Conservation (phyloP, 2,888 invertebrate species). For the Polyommatus icarus region DNA sequence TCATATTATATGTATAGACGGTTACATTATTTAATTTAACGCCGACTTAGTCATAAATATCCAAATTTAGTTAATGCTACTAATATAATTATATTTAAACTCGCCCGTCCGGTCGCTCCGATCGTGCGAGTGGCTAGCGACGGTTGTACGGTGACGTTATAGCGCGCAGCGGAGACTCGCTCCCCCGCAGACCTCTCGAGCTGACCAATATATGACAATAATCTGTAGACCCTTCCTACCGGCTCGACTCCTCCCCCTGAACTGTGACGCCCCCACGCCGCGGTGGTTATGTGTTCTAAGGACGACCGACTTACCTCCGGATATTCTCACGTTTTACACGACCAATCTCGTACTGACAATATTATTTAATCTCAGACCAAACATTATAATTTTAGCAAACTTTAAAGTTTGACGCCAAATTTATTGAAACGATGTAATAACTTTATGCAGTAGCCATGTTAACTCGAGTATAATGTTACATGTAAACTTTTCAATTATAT, state of each 20-base stretch:
- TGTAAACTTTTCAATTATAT: background rate
- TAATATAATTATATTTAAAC: constrained; percentile 56
- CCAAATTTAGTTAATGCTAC: constrained; percentile 79
- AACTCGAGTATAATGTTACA: background rate
- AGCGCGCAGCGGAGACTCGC: constrained; percentile 41
- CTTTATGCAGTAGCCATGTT: background rate
- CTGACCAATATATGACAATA: constrained; percentile 78
- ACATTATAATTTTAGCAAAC: background rate
- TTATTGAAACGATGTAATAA: background rate
- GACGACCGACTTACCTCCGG: constrained; percentile 12
- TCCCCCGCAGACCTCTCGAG: constrained; percentile 56
- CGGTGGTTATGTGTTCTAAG: constrained; percentile 39
- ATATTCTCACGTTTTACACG: constrained; percentile 11
- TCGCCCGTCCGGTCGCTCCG: constrained; percentile 28
- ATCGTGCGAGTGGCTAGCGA: constrained; percentile 46
- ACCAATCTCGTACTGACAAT: constrained; percentile 2
- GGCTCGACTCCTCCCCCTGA: constrained; percentile 56
- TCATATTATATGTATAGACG: constrained; percentile 74
- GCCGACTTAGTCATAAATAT: constrained; percentile 79
- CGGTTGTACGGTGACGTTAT: constrained; percentile 53
- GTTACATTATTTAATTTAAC: constrained; percentile 75
- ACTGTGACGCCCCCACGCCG: constrained; percentile 43
- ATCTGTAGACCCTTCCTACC: constrained; percentile 73
- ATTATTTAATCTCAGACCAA: background rate
- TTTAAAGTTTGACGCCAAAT: background rate